These are phyloP conservation scores for Hypomecis atomaria DNA, from an alignment of 2,888 invertebrate genomes.

Conservation along the genomic window DNA sequence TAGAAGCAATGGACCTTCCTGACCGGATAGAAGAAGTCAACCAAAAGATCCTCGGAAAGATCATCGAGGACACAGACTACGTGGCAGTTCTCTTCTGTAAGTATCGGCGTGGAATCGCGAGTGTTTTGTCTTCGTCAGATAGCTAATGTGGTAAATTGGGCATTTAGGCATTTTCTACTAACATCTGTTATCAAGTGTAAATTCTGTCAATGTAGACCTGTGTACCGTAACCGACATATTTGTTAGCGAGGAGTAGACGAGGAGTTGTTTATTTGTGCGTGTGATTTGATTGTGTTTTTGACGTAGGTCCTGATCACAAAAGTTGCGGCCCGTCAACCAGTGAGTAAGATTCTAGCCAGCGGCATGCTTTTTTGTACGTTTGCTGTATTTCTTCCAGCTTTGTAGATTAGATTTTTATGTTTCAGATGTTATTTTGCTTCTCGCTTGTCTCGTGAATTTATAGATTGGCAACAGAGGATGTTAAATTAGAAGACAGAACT, in stretches of 20 bases:
- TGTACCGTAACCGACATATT: constrained; percentile 62
- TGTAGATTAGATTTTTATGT: constrained; percentile 63
- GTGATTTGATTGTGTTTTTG: constrained; percentile 83
- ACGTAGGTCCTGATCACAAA: constrained; percentile 85
- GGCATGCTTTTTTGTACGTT: constrained; percentile 75
- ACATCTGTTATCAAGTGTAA: constrained; percentile 63
- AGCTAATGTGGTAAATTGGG: constrained; percentile 74
- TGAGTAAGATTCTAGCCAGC: constrained; percentile 80
- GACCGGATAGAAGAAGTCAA: constrained; percentile 98
- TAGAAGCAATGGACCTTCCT: constrained; percentile 97
- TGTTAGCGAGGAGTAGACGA: constrained; percentile 59
- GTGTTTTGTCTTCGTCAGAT: constrained; percentile 66
- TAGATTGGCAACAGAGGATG: constrained; percentile 46
- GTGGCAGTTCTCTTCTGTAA: constrained; percentile 97
- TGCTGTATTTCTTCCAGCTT: constrained; percentile 75
- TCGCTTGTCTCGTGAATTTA: constrained; percentile 59
- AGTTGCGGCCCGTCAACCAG: constrained; percentile 83
- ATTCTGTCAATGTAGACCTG: constrained; percentile 66
- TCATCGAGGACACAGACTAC: constrained; percentile 95
- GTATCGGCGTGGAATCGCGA: constrained; percentile 75
- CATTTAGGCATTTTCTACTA: constrained; percentile 75
- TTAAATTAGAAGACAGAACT: constrained; percentile 45
- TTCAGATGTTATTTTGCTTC: constrained; percentile 61
- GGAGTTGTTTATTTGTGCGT: constrained; percentile 74
- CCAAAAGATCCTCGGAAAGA: constrained; percentile 94